Percentiles rank a stretch among this genome's conserved stretches.
phyloP scores from a whole-genome alignment of 2,113 vertebrate species.

The Emydocephalus ijimae region DNA sequence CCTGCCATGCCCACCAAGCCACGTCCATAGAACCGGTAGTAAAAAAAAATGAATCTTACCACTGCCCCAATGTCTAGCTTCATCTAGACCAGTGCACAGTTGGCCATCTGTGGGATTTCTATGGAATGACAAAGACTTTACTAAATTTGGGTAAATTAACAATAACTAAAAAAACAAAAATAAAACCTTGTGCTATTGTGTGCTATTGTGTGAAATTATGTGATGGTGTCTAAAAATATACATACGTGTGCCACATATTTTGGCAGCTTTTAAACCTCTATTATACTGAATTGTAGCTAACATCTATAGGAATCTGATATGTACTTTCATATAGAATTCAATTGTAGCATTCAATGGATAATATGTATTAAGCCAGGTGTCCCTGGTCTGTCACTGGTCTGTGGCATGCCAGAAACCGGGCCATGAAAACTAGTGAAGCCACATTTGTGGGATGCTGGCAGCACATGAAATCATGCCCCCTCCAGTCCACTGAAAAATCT shows the following conservation, averaged over 20 bases:
- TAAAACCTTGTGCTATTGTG: not conserved
- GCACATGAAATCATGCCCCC: no score
- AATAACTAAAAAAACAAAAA: not conserved
- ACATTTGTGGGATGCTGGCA: no score
- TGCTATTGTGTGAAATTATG: not conserved
- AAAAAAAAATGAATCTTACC: no score
- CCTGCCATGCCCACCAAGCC: no score
- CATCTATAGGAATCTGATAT: not conserved
- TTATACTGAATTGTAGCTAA: not conserved
- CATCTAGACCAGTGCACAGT: not conserved
- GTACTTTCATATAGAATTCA: not conserved
- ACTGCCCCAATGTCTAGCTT: not conserved
- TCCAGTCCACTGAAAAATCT: no score
- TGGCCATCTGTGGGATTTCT: not conserved
- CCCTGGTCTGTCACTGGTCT: no score
- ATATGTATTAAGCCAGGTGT: not conserved
- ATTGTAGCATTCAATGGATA: not conserved
- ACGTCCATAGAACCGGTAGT: no score
- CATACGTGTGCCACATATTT: not conserved
- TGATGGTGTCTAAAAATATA: not conserved
- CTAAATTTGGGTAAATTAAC: not conserved
- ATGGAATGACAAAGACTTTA: not conserved
- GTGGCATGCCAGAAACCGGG: no score
- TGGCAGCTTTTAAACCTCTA: not conserved
- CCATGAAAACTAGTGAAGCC: no score